A percentile compares a stretch with the other conserved stretches of the same genome.
Evolutionary conservation across 2,113 vertebrate species (phyloP).

Genomic region (Gymnogyps californianus): DNA sequence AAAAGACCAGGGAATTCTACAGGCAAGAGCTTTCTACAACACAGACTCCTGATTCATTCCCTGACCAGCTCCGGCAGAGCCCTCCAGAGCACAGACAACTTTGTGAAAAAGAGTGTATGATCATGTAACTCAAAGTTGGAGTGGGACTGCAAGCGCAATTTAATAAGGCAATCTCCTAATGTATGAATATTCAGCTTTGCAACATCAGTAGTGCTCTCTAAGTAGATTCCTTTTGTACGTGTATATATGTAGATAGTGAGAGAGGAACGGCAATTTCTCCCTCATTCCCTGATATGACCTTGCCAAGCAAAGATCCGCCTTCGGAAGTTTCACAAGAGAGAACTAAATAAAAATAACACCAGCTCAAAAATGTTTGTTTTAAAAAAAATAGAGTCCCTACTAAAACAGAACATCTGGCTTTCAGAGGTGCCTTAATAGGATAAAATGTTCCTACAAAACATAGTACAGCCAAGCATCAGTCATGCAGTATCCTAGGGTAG

Average conservation of each 20-base stretch:
- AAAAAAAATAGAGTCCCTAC: background rate
- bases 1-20: background rate
- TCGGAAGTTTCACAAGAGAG: background rate
- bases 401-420: constrained; percentile 4
- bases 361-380: background rate
- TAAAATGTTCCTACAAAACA: background rate
- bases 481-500: background rate
- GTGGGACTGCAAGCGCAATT: background rate
- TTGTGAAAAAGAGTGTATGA: background rate
- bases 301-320: background rate
- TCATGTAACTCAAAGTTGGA: background rate
- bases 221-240: background rate
- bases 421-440: background rate
- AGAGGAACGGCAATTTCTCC: background rate
- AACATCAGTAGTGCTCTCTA: background rate
- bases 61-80: background rate
- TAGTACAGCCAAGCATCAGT: background rate
- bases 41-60: background rate
- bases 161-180: background rate
- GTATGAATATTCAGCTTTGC: background rate
- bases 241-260: background rate
- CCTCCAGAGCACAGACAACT: background rate
- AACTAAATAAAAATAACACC: constrained; percentile 39
- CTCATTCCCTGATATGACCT: background rate
- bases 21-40: background rate